phyloP scores from a whole-genome alignment of 1,140 invertebrate genomes.

The Luehdorfia chinensis region DNA sequence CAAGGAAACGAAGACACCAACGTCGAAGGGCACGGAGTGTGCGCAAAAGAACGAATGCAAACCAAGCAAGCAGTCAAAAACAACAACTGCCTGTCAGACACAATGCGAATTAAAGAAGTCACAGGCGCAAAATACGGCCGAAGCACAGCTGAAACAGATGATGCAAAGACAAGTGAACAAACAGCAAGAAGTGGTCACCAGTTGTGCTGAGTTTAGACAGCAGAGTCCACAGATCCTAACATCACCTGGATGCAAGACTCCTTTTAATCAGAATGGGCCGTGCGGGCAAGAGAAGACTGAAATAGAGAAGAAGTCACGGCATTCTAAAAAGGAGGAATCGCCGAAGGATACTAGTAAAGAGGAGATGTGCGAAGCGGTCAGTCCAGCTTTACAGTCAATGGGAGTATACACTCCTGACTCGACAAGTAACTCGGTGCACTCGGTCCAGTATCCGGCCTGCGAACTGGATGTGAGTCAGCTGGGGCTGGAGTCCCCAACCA shows the following conservation, averaged over 20 bases:
- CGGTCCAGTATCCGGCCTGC: conserved; percentile 87
- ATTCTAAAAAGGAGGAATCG: conserved; percentile 75
- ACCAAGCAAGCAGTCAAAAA: conserved; percentile 68
- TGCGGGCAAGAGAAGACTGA: conserved; percentile 57
- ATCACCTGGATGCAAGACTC: conserved; percentile 57
- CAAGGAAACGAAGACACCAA: conserved; percentile 63
- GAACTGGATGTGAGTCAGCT: conserved; percentile 90
- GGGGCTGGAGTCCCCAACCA: conserved; percentile 90
- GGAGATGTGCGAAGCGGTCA: conserved; percentile 76
- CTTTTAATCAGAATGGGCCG: conserved; percentile 58
- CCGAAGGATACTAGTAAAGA: conserved; percentile 65
- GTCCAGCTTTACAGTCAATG: conserved; percentile 84
- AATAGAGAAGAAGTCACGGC: conserved; percentile 78
- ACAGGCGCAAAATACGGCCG: conserved; percentile 44
- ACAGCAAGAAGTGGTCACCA: conserved; percentile 49
- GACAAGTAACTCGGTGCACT: conserved; percentile 90
- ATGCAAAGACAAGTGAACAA: conserved; percentile 65
- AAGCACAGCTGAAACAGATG: conserved; percentile 69
- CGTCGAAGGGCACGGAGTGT: conserved; percentile 64
- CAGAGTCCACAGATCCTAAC: conserved; percentile 60
- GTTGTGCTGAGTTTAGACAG: conserved; percentile 58
- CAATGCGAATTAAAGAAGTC: conserved; percentile 68
- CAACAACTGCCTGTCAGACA: conserved; percentile 69
- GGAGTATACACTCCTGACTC: conserved; percentile 91
- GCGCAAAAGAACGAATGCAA: conserved; percentile 70